Conservation (phyloP, 2,888 invertebrate species). For the Idaea aversata region DNA sequence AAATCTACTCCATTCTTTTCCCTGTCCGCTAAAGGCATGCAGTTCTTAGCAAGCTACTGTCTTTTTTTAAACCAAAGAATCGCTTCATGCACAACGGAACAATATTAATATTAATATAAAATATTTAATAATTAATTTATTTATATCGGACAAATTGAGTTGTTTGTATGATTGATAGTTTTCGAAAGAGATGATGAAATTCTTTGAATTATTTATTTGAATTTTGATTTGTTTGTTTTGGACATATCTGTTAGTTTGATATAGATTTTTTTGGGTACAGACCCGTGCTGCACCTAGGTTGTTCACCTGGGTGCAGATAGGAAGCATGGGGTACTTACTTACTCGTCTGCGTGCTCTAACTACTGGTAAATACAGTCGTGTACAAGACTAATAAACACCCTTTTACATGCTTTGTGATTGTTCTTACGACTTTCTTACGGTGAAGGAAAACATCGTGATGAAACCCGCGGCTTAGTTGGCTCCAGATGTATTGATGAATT, state of each 20-base stretch:
- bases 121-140: slow-evolving; percentile 62
- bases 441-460: no score
- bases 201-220: slow-evolving; percentile 17
- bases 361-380: no score
- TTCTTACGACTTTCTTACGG: no score
- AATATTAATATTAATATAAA: slow-evolving; percentile 67
- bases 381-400: no score
- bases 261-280: no score
- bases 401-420: no score
- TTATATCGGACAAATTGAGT: slow-evolving; percentile 64
- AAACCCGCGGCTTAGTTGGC: no score
- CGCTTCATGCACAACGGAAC: slow-evolving; percentile 60
- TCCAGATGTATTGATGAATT: no score
- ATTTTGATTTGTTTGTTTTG: neutral
- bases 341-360: no score
- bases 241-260: neutral
- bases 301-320: no score
- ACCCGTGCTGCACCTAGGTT: no score
- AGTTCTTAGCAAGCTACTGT: slow-evolving; percentile 64
- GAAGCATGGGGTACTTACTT: no score
- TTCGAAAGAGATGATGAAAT: slow-evolving; percentile 18
- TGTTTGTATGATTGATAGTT: slow-evolving; percentile 54
- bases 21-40: slow-evolving; percentile 57
- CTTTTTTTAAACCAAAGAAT: slow-evolving; percentile 59
- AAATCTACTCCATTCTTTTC: slow-evolving; percentile 55